Evolutionary conservation across 2,113 vertebrate species (phyloP).

Genomic region (Bambusicola thoracicus): DNA sequence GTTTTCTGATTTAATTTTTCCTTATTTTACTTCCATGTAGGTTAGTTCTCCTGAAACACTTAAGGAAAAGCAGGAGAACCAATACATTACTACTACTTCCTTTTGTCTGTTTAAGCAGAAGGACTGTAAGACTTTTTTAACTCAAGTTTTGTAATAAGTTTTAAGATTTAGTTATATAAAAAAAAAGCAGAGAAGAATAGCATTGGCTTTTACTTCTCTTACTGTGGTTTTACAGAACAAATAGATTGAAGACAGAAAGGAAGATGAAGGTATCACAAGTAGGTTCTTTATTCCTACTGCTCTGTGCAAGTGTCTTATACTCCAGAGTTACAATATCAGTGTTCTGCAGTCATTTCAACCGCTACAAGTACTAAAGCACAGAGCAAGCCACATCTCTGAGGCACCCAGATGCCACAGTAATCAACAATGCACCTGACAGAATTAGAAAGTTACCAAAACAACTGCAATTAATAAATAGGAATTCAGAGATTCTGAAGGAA

Average conservation of each 20-base stretch:
- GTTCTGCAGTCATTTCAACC: neutral
- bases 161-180: neutral
- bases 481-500: neutral
- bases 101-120: neutral
- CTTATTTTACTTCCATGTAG: neutral
- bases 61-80: neutral
- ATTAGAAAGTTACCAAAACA: neutral
- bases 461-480: neutral
- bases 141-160: neutral
- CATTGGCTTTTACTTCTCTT: neutral
- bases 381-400: neutral
- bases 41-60: neutral
- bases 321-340: neutral
- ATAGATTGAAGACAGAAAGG: neutral
- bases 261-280: neutral
- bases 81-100: neutral
- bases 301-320: neutral
- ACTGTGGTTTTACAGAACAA: constrained; percentile 22
- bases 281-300: neutral
- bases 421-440: neutral
- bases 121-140: neutral
- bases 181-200: neutral
- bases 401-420: neutral
- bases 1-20: neutral
- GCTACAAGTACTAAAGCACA: neutral